phyloP scores from a whole-genome alignment of 2,888 invertebrate species.

The Cheilosia impressa region DNA sequence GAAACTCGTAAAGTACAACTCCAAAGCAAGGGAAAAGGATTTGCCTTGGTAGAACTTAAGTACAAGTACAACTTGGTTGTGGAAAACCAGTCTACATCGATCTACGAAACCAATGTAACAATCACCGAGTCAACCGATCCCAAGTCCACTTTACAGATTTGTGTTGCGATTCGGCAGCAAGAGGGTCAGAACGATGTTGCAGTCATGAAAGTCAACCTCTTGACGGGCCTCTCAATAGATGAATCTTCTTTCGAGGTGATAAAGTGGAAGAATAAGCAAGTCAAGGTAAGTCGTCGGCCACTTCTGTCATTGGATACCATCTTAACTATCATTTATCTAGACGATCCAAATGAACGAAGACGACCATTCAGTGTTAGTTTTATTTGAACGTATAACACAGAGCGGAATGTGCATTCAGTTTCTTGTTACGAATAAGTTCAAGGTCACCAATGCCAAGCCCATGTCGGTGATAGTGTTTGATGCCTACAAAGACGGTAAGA shows the following conservation, averaged over 20 bases:
- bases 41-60: background rate
- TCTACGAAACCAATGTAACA: background rate
- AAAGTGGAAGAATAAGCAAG: background rate
- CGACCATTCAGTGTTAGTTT: background rate
- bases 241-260: background rate
- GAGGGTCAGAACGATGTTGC: background rate
- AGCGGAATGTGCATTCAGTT: background rate
- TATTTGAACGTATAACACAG: background rate
- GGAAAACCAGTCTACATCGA: background rate
- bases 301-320: background rate
- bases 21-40: background rate
- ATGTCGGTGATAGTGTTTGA: conserved; percentile 1
- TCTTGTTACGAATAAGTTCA: background rate
- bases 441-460: background rate
- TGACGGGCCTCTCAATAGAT: background rate
- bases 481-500: background rate
- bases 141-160: background rate
- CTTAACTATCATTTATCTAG: background rate
- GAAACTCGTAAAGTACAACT: background rate
- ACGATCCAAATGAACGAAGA: background rate
- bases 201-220: background rate
- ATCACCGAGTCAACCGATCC: background rate
- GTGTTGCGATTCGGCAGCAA: background rate
- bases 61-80: background rate
- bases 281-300: background rate